A percentile compares a stretch with the other conserved stretches of the same genome.
phyloP scores from a whole-genome alignment of 2,888 invertebrate genomes.

The Mythimna ferrago region DNA sequence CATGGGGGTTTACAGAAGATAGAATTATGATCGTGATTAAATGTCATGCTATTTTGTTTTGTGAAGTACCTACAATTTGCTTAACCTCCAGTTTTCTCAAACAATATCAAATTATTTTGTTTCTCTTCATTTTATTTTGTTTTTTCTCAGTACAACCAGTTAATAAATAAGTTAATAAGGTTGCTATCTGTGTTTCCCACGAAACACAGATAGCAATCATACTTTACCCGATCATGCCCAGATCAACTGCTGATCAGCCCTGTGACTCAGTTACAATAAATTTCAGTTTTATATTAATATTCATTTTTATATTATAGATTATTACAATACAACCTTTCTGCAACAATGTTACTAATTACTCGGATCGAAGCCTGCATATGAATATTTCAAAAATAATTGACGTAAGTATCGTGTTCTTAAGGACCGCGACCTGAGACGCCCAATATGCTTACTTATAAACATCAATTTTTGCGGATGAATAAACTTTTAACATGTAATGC shows the following conservation, averaged over 20 bases:
- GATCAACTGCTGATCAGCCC: too few relatives aligned
- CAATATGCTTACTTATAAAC: conserved; percentile 18
- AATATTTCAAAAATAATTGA: conserved; percentile 43
- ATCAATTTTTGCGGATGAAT: conserved; percentile 5
- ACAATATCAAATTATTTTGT: not conserved
- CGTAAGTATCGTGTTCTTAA: conserved; percentile 6
- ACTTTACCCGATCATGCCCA: not conserved
- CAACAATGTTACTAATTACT: conserved; percentile 12
- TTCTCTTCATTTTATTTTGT: not conserved
- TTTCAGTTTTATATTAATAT: not conserved
- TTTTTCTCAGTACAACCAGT: not conserved
- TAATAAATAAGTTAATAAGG: too few relatives aligned
- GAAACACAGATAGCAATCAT: not conserved
- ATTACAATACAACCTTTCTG: not conserved
- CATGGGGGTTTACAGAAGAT: not conserved
- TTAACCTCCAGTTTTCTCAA: not conserved
- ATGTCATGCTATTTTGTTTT: not conserved
- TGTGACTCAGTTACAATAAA: not conserved
- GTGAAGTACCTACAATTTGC: not conserved
- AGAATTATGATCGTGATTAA: not conserved
- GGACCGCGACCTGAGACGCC: conserved; percentile 27
- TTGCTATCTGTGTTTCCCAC: too few relatives aligned
- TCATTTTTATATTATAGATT: not conserved
- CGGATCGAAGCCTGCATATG: not conserved
- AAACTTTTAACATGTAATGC: conserved; percentile 1